These are phyloP conservation scores for Lichenostomus cassidix DNA, from an alignment of 2,113 vertebrate species.

Conservation along the genomic window DNA sequence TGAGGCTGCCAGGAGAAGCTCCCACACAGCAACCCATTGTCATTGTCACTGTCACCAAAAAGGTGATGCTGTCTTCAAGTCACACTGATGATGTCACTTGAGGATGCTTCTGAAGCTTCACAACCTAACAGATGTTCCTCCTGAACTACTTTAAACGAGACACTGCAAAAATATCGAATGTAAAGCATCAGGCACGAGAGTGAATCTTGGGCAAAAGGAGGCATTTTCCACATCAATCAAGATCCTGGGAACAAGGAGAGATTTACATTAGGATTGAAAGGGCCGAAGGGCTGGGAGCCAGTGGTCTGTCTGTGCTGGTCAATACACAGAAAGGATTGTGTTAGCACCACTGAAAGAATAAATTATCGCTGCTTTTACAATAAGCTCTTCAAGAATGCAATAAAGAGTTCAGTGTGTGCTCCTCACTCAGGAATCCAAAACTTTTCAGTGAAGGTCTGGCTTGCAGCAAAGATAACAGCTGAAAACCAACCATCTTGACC, in stretches of 20 bases:
- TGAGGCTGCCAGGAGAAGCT: not conserved
- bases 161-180: not conserved
- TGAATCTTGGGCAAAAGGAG: not conserved
- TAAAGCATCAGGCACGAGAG: not conserved
- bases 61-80: not conserved
- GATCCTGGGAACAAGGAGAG: constrained; percentile 17
- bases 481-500: constrained; percentile 49
- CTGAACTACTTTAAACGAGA: not conserved
- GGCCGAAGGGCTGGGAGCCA: constrained; percentile 34
- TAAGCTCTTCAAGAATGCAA: constrained; percentile 66
- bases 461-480: constrained; percentile 68
- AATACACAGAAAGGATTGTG: constrained; percentile 64
- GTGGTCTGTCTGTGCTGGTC: constrained; percentile 55
- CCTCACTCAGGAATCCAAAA: constrained; percentile 69
- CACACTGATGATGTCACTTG: not conserved
- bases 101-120: not conserved
- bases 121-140: not conserved
- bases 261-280: constrained; percentile 25
- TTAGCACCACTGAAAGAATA: constrained; percentile 63
- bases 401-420: constrained; percentile 64
- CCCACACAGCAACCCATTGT: not conserved
- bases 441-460: constrained; percentile 59
- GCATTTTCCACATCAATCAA: constrained; percentile 26
- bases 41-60: not conserved
- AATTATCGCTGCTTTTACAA: constrained; percentile 66